Percentiles rank a stretch among this genome's conserved stretches.
Evolutionary conservation across 2,888 invertebrate species (phyloP).

Genomic region (Dryadula phaetusa): DNA sequence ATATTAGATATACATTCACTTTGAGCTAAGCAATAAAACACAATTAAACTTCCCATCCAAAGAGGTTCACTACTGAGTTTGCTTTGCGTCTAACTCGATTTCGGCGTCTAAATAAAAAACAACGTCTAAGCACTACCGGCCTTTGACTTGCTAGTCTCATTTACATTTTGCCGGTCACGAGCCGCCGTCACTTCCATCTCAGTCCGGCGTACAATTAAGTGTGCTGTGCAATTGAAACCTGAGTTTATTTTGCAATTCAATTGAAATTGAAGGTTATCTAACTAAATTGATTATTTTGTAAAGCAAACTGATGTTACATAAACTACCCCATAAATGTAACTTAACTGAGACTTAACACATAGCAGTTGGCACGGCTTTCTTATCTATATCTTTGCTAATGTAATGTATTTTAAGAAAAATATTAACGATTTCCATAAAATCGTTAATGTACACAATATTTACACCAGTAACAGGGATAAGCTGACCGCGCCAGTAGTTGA

Average conservation of each 20-base stretch:
- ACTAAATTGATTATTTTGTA: not conserved
- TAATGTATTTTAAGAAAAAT: no score
- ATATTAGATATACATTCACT: no score
- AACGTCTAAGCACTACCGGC: constrained; percentile 4
- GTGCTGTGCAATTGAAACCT: not conserved
- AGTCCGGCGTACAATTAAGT: constrained; percentile 16
- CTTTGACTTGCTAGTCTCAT: constrained; percentile 17
- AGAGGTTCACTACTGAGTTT: not conserved
- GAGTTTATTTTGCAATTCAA: not conserved
- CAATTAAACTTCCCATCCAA: not conserved
- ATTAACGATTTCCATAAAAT: no score
- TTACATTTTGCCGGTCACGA: constrained; percentile 12
- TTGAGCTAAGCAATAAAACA: no score
- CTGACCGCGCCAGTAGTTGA: no score
- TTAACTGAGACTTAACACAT: no score
- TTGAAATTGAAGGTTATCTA: not conserved
- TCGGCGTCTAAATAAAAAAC: constrained; percentile 2
- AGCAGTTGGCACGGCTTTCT: no score
- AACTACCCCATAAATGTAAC: no score
- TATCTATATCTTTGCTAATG: no score
- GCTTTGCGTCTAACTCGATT: not conserved
- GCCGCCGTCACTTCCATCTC: not conserved
- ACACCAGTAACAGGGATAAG: no score
- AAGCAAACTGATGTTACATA: no score
- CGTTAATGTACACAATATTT: no score